Base-by-base conservation (phyloP, 1,140 invertebrate genomes). In the Dolichoris vasculosae region DNA sequence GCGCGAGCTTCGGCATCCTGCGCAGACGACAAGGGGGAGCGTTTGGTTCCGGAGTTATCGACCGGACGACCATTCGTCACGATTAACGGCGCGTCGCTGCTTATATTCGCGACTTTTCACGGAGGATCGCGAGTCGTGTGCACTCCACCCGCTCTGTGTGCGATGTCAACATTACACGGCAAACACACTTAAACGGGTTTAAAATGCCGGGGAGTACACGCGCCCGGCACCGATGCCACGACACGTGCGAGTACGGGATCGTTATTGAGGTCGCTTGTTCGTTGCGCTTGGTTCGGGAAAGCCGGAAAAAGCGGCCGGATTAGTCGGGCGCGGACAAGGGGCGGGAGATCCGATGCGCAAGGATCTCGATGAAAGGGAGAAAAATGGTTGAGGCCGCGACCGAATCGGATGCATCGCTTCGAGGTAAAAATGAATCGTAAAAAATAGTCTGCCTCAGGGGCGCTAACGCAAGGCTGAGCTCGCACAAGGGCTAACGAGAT, bases 131-230 rank as follows among this genome's bases (percentile, higher is more conserved):
- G 63, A 30, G 82, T n/a, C 84, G 86, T 48, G 69, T 84, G 84
- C 69, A 79, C 83, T 88, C 73, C 82, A 79, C 87, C 88, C 89
- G 88, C 90, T 88, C 88, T 93, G 91, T 92, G 90, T 89, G 89
- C 91, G 92, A 90, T 92, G 92, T 93, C 92, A 93, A 93, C 93
- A 93, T 93, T 93, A 93, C 92, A 92, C 90, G 91, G 93, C 92
- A 93, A 93, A 93, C 91, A 93, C 92, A 93, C 92, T 93, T 93
- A 93, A 93, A 93, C 92, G 92, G 92, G 92, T 92, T 93, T 93
- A 92, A 93, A 93, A 93, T 93, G 92, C 91, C 23, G 55, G 55
- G 26, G 20, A 3, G 55, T 9, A 26, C 55, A 59, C 55, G 23
- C 55, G 48, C 48, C 48, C 48, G 48, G 15, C 48, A 13, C 13